Evolutionary conservation across 1,140 invertebrate genomes (phyloP), one percentile per base, ranked within the genome.

Genomic region (Drosophila sproati): DNA sequence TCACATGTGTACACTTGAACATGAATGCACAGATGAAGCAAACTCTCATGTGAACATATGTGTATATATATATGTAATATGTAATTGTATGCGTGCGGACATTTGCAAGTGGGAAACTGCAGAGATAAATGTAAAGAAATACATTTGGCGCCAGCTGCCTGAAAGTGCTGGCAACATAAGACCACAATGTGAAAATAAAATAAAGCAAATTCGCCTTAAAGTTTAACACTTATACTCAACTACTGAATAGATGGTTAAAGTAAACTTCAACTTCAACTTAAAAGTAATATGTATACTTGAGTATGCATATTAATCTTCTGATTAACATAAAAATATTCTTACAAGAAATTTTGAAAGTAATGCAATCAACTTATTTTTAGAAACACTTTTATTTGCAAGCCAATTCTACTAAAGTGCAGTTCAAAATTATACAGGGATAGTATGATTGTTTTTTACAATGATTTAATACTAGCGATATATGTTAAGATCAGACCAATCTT

Each of bases 1-100:
- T 61, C 71, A 57, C 45, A 74, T 64, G 50, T 62, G 60, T 59
- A 83, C 59, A 62, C 66, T 69, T 74, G 66, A 70, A 69, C 52
- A 70, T 70, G 72, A 74, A 70, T 70, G 67, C 64, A 28, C 43
- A 56, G 31, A 48, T 55, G 63, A 56, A 60, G 39, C 43, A 20
- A 60, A 34, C 41, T 28, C 12, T 39, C 0, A 28, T 28, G 8
- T 20, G 7, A 6, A 34, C 32, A 60, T 8, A 55, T n/a, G 35
- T 52, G 34, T 37, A 50, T 47, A 28, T 29, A 37, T 41, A 31
- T 20, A 70, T 60, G 37, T 5, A 28, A 6, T 51, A 4, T 55
- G 12, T 52, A 43, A 32, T 8, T 51, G 34, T 59, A 35, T 60
- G 34, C 37, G 39, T 54, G 43, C 8, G 35, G 10, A 48, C 37